Base-by-base conservation (phyloP, 2,888 invertebrate genomes). In the Drosophila borealis region DNA sequence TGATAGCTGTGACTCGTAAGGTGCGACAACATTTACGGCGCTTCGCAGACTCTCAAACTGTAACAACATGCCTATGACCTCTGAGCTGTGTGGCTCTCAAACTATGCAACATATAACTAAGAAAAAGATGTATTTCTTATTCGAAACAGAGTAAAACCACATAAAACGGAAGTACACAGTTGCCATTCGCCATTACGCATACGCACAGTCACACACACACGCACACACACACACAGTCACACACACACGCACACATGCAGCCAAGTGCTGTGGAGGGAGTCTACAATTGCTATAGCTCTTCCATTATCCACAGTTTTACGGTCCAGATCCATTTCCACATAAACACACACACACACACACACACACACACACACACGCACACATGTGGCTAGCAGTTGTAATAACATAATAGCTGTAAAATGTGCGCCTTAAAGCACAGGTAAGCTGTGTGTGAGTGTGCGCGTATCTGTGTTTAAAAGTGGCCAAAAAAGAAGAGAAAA, bases 251-350 rank as follows among this genome's bases (percentile, higher is more conserved):
- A 6, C 36, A 33, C n/a, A 48, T 34, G 17, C n/a, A 10, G 25
- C 8, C n/a, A 3, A 5, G 14, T 10, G n/a, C 8, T 29, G 8
- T 29, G 17, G 19, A 8, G 4, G 17, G 33, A 2, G 21, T 19
- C n/a, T 10, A 39, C 14, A 56, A 67, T 39, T 45, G 59, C 53
- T 44, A 69, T 44, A 41, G 70, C 39, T 41, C 59, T 45, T 57
- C 81, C 72, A 87, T 82, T 82, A 82, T 87, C 84, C 81, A 71
- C 84, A 82, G 69, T 88, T 85, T 88, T 85, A 88, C 88, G 88
- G 88, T 88, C 88, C 76, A 88, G 78, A 88, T 85, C 74, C 85
- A 86, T 74, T 88, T 78, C 69, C 78, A 75, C 37, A 61, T 42
- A 51, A 50, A 55, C 34, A 55, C 41, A 46, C 39, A 54, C 39